Conservation (phyloP, 2,888 invertebrate species). For the Hydropsyche betteni region DNA sequence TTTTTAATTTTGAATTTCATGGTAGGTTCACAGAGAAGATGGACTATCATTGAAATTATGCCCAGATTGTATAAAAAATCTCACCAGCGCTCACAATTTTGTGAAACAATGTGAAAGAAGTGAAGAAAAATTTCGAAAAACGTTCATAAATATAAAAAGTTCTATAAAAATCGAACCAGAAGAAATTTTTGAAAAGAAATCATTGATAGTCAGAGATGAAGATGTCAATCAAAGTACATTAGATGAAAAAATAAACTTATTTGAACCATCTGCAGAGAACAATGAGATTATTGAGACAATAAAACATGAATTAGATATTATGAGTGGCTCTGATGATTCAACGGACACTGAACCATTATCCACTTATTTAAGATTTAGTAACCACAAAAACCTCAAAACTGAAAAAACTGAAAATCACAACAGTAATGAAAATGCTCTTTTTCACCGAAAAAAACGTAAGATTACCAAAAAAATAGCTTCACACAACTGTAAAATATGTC, state of each 20-base stretch:
- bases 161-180: conserved; percentile 27
- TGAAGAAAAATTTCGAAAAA: conserved; percentile 4
- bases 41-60: conserved; percentile 27
- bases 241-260: neutral
- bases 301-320: neutral
- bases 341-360: conserved; percentile 13
- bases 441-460: neutral
- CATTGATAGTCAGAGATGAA: too few species aligned
- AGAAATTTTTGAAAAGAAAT: neutral
- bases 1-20: neutral
- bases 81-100: conserved; percentile 3
- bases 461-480: neutral
- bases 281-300: neutral
- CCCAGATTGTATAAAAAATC: neutral
- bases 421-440: neutral
- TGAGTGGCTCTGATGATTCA: conserved; percentile 11
- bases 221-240: too few species aligned
- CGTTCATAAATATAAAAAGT: neutral
- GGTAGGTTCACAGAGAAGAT: conserved; percentile 15
- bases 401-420: neutral
- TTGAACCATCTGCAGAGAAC: too few species aligned
- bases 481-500: conserved; percentile 42
- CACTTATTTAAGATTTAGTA: neutral
- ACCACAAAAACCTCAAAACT: neutral
- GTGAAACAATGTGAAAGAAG: conserved; percentile 25